Percentiles rank a stretch among this genome's conserved stretches.
Evolutionary conservation across 2,113 vertebrate species (phyloP).

Genomic region (Eupsittula cactorum): DNA sequence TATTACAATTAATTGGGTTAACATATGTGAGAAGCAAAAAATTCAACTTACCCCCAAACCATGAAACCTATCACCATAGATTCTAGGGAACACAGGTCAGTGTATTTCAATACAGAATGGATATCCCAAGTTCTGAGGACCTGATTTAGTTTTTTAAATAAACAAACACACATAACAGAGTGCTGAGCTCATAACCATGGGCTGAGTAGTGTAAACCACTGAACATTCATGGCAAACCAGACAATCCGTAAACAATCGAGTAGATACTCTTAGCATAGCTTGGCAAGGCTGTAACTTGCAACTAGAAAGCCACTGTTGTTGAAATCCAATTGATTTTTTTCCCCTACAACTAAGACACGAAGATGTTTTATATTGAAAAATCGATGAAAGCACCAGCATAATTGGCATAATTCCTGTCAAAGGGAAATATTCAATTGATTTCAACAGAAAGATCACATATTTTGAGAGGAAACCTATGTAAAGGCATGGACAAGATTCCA

Average conservation of each 20-base stretch:
- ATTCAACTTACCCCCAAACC: not conserved
- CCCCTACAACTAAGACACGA: not conserved
- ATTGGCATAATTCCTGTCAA: not conserved
- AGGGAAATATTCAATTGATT: not conserved
- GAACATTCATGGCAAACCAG: not conserved
- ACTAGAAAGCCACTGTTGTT: not conserved
- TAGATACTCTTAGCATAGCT: not conserved
- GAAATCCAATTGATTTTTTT: not conserved
- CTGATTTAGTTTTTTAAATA: not conserved
- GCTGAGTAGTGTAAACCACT: not conserved
- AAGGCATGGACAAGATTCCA: not conserved
- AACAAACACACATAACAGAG: not conserved
- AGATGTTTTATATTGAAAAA: not conserved
- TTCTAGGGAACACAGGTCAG: not conserved
- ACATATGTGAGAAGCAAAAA: not conserved
- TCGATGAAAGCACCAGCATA: not conserved
- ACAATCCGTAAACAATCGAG: not conserved
- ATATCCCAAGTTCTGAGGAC: not conserved
- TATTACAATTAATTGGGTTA: not conserved
- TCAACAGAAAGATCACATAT: not conserved
- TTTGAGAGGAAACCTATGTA: not conserved
- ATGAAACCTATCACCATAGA: not conserved
- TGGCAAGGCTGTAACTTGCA: not conserved
- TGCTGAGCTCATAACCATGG: not conserved
- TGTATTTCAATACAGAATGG: not conserved